Conservation (phyloP, 2,797 vertebrate genomes). For the Lindbergichthys nudifrons region DNA sequence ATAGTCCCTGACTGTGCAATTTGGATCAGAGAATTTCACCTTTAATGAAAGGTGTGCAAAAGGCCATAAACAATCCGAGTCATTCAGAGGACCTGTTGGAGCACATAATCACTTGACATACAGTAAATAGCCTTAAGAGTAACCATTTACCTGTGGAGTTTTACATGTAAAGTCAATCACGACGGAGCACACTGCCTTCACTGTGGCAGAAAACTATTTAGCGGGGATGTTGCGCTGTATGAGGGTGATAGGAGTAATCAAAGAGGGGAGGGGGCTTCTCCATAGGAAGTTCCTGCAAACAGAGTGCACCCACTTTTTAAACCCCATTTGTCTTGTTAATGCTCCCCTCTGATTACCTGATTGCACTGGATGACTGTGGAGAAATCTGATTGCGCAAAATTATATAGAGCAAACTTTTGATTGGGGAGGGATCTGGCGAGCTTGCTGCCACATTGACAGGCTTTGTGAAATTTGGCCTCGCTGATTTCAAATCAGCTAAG, state of each 20-base stretch:
- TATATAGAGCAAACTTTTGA: slow-evolving; percentile 91
- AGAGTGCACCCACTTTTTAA: slow-evolving; percentile 89
- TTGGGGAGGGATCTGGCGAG: slow-evolving; percentile 87
- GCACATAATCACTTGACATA: slow-evolving; percentile 76
- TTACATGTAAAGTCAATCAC: slow-evolving; percentile 74
- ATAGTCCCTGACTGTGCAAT: slow-evolving; percentile 56
- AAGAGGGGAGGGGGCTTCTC: slow-evolving; percentile 82
- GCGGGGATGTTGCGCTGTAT: slow-evolving; percentile 79
- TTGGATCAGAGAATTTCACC: slow-evolving; percentile 39
- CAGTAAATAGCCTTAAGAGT: slow-evolving; percentile 61
- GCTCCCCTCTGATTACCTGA: slow-evolving; percentile 91
- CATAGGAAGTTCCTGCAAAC: slow-evolving; percentile 88
- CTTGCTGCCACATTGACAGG: slow-evolving; percentile 84
- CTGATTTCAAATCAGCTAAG: slow-evolving; percentile 90
- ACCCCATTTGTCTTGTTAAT: slow-evolving; percentile 90
- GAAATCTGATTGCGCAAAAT: slow-evolving; percentile 92
- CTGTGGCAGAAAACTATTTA: slow-evolving; percentile 72
- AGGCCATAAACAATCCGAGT: slow-evolving; percentile 43
- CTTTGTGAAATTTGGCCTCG: slow-evolving; percentile 87
- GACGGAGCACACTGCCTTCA: slow-evolving; percentile 63
- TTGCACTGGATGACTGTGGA: slow-evolving; percentile 91
- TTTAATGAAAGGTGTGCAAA: slow-evolving; percentile 43
- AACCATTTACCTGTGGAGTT: slow-evolving; percentile 70
- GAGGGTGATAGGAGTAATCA: slow-evolving; percentile 85
- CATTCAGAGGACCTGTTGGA: slow-evolving; percentile 50